Base-by-base conservation (phyloP, 1,140 invertebrate genomes). In the Penaeus indicus region DNA sequence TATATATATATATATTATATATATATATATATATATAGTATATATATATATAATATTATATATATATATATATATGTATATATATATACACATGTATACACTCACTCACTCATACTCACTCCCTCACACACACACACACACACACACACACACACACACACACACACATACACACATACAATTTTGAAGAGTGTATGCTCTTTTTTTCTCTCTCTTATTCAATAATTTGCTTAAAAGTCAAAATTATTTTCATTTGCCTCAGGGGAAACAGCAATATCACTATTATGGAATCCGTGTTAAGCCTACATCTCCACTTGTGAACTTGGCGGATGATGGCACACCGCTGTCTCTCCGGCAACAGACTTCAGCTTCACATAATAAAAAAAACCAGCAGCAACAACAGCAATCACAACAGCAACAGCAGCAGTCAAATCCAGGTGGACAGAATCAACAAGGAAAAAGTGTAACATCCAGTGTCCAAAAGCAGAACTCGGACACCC, bases 221-320 rank as follows among this genome's bases (percentile, higher is more conserved):
- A 54, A 54, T 54, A 54, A 54, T 54, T 1, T 54, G 47, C 11
- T 54, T 11, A 0, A 11, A 13, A 3, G 8, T 54, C 8, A 3
- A 5, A 54, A 13, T 61, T n/a, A 60, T 19, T 84, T 84, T 32
- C 84, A 61, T 63, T 86, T 91, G 91, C 94, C 94, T 84, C 92
- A 97, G 98, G 91, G 98, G 98, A n/a, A 99, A 99, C 94, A 99
- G 98, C 11, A 99, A 99, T 99, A 99, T 93, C 98, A 99, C 94
- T 99, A 99, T 93, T 99, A 99, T 94, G 99, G 99, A n/a, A 99
- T 99, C 90, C 95, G 98, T 77, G 96, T 99, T 11, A 99, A 99
- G 93, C 96, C 97, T 0, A 95, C 95, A 89, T 98, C 97, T 0
- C 94, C 95, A 13, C 92, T 98, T 54, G 96, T 96, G 90, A 93